A percentile compares a stretch with the other conserved stretches of the same genome.
Evolutionary conservation across 2,888 invertebrate species (phyloP).

Genomic region (Brenthis daphne): DNA sequence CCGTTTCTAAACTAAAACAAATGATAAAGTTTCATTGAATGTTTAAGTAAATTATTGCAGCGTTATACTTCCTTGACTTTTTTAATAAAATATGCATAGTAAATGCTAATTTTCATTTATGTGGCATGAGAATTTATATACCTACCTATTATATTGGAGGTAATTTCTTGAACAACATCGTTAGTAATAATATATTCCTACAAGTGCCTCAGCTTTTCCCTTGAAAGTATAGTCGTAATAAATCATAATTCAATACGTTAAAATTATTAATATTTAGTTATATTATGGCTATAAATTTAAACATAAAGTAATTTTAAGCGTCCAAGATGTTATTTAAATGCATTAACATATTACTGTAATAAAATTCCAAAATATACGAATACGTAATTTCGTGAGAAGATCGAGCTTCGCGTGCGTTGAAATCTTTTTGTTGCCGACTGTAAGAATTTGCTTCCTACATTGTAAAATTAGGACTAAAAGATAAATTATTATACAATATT

Average conservation of each 20-base stretch:
- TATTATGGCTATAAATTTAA: conserved; percentile 6
- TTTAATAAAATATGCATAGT: too few relatives aligned
- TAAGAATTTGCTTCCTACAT: too few relatives aligned
- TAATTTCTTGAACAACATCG: neutral
- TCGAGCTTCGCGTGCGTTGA: conserved; percentile 25
- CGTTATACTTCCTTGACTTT: too few relatives aligned
- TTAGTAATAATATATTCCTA: neutral
- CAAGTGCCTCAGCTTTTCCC: neutral
- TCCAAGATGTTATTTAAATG: conserved; percentile 6
- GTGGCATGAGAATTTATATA: too few relatives aligned
- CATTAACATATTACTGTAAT: conserved; percentile 12
- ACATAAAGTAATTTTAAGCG: conserved; percentile 1
- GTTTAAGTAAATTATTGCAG: too few relatives aligned
- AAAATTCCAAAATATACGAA: conserved; percentile 12
- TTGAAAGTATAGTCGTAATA: neutral
- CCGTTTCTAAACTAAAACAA: too few relatives aligned
- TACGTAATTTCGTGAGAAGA: conserved; percentile 9
- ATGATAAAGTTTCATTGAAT: too few relatives aligned
- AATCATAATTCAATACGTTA: too few relatives aligned
- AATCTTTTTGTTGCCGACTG: conserved; percentile 14
- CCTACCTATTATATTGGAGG: too few relatives aligned
- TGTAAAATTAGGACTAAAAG: too few relatives aligned
- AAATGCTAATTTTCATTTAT: too few relatives aligned
- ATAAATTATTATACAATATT: too few relatives aligned
- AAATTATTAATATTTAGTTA: neutral